These are phyloP conservation scores for Percina caprodes DNA, from an alignment of 2,113 vertebrate species.

Conservation along the genomic window DNA sequence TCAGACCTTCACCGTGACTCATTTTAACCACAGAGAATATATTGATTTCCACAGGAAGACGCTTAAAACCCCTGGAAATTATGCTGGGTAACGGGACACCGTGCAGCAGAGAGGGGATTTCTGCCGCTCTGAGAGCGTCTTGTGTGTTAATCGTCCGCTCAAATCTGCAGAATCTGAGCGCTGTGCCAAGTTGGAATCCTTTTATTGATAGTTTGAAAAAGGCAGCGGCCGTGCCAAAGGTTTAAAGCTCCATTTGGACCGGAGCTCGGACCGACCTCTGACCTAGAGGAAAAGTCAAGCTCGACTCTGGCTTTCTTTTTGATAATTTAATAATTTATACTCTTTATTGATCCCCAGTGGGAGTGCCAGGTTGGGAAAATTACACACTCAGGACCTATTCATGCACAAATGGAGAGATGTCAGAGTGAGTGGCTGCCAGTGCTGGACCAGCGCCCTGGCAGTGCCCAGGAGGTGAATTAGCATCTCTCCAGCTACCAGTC, in stretches of 20 bases:
- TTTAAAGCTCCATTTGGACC: slow-evolving; percentile 25
- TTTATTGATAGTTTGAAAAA: slow-evolving; percentile 67
- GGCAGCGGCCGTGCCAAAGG: slow-evolving; percentile 40
- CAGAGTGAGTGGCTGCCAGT: too few relatives aligned
- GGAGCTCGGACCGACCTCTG: slow-evolving; percentile 34
- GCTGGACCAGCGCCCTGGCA: too few relatives aligned
- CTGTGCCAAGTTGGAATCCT: slow-evolving; percentile 71
- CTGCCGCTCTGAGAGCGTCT: slow-evolving; percentile 87
- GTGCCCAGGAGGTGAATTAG: too few relatives aligned
- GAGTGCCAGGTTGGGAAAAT: too few relatives aligned
- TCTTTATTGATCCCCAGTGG: too few relatives aligned
- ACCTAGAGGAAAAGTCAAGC: slow-evolving; percentile 19
- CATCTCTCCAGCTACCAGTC: too few relatives aligned
- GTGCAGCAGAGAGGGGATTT: slow-evolving; percentile 87
- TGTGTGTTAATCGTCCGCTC: slow-evolving; percentile 85
- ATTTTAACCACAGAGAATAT: slow-evolving; percentile 91
- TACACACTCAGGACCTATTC: too few relatives aligned
- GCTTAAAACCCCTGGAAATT: slow-evolving; percentile 92
- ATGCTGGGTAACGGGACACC: slow-evolving; percentile 88
- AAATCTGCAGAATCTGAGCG: slow-evolving; percentile 62
- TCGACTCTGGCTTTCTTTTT: background rate
- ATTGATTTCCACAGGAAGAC: slow-evolving; percentile 96
- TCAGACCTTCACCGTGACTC: slow-evolving; percentile 90
- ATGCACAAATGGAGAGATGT: too few relatives aligned
- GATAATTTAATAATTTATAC: too few relatives aligned